Percentiles rank a stretch among this genome's conserved stretches.
These are phyloP conservation scores for Spea hammondii DNA, from an alignment of 2,797 vertebrate genomes.

Conservation along the genomic window DNA sequence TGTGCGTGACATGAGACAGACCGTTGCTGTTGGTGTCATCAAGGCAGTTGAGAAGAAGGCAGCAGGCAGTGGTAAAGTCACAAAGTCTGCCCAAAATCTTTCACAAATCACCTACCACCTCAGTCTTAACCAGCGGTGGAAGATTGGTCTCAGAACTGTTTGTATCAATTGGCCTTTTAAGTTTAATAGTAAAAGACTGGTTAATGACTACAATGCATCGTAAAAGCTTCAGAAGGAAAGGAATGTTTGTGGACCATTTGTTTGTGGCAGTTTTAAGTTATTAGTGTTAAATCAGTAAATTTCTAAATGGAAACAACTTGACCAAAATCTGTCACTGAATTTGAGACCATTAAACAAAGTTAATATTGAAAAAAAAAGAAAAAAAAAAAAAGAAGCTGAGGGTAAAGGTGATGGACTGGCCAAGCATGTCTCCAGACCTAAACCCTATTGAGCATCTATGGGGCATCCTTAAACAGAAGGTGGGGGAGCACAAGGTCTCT, in stretches of 20 bases:
- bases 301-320: constrained; percentile 78
- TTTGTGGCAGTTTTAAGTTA: constrained; percentile 81
- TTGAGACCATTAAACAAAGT: constrained; percentile 73
- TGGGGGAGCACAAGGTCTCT: no score
- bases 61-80: no score
- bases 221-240: constrained; percentile 76
- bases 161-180: no score
- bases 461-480: no score
- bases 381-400: neutral
- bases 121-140: no score
- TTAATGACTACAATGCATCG: constrained; percentile 72
- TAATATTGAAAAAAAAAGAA: constrained; percentile 1
- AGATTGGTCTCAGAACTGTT: no score
- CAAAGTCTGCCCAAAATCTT: no score
- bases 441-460: no score
- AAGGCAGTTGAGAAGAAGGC: neutral
- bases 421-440: no score
- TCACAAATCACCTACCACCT: no score
- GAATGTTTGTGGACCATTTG: constrained; percentile 78
- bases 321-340: constrained; percentile 79
- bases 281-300: constrained; percentile 77
- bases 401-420: no score
- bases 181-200: no score
- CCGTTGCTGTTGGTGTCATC: constrained; percentile 3
- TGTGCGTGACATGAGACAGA: neutral